Percentiles rank a stretch among this genome's conserved stretches.
Conservation (phyloP, 2,888 invertebrate species). For the Cactoblastis cactorum region DNA sequence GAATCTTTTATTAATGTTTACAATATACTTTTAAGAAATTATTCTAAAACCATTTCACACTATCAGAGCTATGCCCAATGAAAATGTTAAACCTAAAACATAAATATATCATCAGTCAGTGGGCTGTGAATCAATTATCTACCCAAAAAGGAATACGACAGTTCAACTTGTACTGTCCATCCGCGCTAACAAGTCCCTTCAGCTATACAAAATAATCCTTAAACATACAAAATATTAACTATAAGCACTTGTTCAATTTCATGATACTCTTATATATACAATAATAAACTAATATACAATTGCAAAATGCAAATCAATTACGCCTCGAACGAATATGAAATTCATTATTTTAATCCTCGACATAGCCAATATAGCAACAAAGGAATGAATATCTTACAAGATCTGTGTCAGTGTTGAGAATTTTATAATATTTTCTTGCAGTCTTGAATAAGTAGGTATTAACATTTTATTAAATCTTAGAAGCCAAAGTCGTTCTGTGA, state of each 20-base stretch:
- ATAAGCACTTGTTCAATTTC: conserved; percentile 69
- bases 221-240: conserved; percentile 35
- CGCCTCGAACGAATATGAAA: conserved; percentile 34
- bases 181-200: conserved; percentile 24
- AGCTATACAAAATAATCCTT: conserved; percentile 31
- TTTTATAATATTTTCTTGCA: no score
- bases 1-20: not conserved
- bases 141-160: conserved; percentile 46
- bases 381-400: conserved; percentile 37
- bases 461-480: no score
- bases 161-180: conserved; percentile 24
- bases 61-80: conserved; percentile 41
- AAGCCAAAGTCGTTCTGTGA: no score
- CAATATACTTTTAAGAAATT: not conserved
- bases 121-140: conserved; percentile 51
- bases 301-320: conserved; percentile 57
- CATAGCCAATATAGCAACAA: conserved; percentile 28
- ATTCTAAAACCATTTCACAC: conserved; percentile 2
- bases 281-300: conserved; percentile 46
- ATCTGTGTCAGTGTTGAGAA: no score
- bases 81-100: conserved; percentile 59
- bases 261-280: conserved; percentile 59
- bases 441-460: no score
- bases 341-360: conserved; percentile 42
- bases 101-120: conserved; percentile 74